A percentile compares a stretch with the other conserved stretches of the same genome.
Conservation (phyloP, 1,140 invertebrate genomes). For the Oscheius sp. region DNA sequence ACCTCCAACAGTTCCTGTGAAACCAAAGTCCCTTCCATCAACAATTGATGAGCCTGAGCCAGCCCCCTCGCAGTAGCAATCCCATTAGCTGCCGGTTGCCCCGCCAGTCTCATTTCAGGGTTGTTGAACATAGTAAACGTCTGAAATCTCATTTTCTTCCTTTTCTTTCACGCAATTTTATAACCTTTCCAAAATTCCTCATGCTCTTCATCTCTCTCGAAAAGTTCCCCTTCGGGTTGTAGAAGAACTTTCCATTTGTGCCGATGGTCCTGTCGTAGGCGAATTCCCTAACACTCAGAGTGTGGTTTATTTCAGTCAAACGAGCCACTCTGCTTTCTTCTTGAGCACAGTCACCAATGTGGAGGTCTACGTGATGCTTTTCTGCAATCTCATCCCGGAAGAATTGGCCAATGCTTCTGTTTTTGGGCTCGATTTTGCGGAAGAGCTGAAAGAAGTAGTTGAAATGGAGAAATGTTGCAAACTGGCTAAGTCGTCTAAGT, state of each 20-base stretch:
- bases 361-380: conserved; percentile 50
- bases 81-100: conserved; percentile 37
- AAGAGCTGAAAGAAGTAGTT: conserved; percentile 55
- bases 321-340: conserved; percentile 26
- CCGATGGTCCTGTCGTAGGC: conserved; percentile 12
- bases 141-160: conserved; percentile 2
- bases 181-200: conserved; percentile 11
- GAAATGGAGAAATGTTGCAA: too few relatives aligned
- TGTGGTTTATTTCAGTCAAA: neutral
- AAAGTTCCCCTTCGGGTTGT: conserved; percentile 22
- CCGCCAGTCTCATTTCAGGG: conserved; percentile 31
- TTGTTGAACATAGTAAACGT: conserved; percentile 41
- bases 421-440: conserved; percentile 57
- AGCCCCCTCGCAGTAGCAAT: conserved; percentile 35
- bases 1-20: conserved; percentile 22
- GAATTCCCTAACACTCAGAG: conserved; percentile 5
- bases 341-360: conserved; percentile 21
- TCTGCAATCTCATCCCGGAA: conserved; percentile 63
- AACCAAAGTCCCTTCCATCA: conserved; percentile 30
- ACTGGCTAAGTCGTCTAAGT: too few relatives aligned
- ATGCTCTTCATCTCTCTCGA: neutral
- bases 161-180: too few relatives aligned
- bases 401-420: conserved; percentile 59
- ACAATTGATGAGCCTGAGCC: conserved; percentile 20
- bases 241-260: conserved; percentile 9